A percentile compares a stretch with the other conserved stretches of the same genome.
Conservation (phyloP, 2,888 invertebrate species). For the Hesperia comma region DNA sequence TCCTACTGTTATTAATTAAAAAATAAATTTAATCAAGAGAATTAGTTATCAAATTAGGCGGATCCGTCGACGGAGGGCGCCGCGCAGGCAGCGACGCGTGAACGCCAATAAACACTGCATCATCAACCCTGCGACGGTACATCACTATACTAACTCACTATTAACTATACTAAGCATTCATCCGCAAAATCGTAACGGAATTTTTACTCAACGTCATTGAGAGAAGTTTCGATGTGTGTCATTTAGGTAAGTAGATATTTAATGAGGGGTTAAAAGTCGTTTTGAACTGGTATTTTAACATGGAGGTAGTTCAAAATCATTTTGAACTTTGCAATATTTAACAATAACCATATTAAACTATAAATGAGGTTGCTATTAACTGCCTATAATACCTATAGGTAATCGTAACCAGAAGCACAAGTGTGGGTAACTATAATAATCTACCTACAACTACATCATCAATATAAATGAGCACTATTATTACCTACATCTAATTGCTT, state of each 20-base stretch:
- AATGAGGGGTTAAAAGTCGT: too few relatives aligned
- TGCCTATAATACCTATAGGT: neutral
- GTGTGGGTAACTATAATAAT: slow-evolving; percentile 22
- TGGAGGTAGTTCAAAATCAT: too few relatives aligned
- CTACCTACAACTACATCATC: slow-evolving; percentile 23
- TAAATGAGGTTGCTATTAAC: neutral
- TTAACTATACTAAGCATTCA: slow-evolving; percentile 2
- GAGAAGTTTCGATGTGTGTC: too few relatives aligned
- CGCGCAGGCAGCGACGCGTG: slow-evolving; percentile 41
- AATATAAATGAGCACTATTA: slow-evolving; percentile 36
- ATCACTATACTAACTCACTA: slow-evolving; percentile 4
- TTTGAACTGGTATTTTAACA: neutral
- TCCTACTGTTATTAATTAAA: neutral
- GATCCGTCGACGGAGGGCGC: slow-evolving; percentile 23
- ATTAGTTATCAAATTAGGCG: slow-evolving; percentile 26
- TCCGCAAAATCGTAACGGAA: neutral
- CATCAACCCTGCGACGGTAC: slow-evolving; percentile 18
- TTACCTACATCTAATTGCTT: slow-evolving; percentile 36
- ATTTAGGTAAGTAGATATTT: too few relatives aligned
- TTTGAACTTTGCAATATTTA: too few relatives aligned
- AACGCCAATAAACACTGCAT: slow-evolving; percentile 31
- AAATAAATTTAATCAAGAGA: slow-evolving; percentile 5
- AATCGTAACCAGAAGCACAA: neutral
- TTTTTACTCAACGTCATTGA: too few relatives aligned
- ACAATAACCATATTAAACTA: too few relatives aligned